Evolutionary conservation across 2,888 invertebrate genomes (phyloP).

Genomic region (Cryptus viduatorius): DNA sequence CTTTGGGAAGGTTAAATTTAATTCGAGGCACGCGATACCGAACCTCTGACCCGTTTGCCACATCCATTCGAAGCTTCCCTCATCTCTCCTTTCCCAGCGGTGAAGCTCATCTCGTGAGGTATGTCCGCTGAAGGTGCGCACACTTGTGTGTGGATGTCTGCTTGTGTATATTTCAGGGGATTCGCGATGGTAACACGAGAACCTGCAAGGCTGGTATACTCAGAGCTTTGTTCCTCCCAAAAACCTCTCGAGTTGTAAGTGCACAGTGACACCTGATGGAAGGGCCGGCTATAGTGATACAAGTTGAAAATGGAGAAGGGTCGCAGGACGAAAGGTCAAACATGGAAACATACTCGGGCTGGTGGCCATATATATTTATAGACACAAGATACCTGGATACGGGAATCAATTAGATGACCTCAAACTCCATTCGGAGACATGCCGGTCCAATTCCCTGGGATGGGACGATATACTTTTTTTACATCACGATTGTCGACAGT

Average conservation of each 20-base stretch:
- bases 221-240: slow-evolving; percentile 8
- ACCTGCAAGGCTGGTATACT: background rate
- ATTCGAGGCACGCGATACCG: slow-evolving; percentile 62
- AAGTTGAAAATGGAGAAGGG: background rate
- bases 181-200: slow-evolving; percentile 48
- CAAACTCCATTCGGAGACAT: no score
- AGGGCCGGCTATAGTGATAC: background rate
- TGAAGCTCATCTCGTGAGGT: slow-evolving; percentile 35
- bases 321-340: slow-evolving; percentile 2
- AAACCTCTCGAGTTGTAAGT: slow-evolving; percentile 28
- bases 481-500: no score
- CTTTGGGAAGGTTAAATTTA: slow-evolving; percentile 65
- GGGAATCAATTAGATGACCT: background rate
- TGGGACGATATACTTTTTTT: no score
- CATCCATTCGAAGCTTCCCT: slow-evolving; percentile 34
- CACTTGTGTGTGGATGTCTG: background rate
- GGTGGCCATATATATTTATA: background rate
- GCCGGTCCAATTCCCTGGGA: no score
- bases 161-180: slow-evolving; percentile 15
- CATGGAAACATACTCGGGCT: slow-evolving; percentile 6
- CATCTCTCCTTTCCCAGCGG: slow-evolving; percentile 6
- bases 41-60: slow-evolving; percentile 28
- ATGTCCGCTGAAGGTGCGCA: background rate
- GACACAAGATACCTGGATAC: background rate
- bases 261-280: slow-evolving; percentile 36